Percentiles rank a stretch among this genome's conserved stretches.
phyloP scores from a whole-genome alignment of 1,140 invertebrate species.

The Phocides pigmalion region DNA sequence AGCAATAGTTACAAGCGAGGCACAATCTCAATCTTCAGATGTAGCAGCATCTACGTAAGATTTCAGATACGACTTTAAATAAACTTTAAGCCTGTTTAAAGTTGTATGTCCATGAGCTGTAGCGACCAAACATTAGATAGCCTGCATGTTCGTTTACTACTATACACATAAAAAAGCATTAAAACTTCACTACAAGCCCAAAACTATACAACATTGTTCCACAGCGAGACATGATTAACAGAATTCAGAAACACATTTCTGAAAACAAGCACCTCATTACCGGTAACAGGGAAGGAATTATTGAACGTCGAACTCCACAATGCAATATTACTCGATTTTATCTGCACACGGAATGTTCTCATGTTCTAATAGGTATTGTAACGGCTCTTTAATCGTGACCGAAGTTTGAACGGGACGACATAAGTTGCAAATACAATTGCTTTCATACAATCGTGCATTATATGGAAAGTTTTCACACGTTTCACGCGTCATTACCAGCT shows the following conservation, averaged over 20 bases:
- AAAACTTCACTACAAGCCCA: too few relatives aligned
- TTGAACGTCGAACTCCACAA: constrained; percentile 25
- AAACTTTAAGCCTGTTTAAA: too few relatives aligned
- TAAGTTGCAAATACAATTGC: constrained; percentile 9
- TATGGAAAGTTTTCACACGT: neutral
- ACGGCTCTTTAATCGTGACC: constrained; percentile 31
- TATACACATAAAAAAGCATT: neutral
- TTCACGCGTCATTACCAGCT: too few relatives aligned
- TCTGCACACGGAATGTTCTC: constrained; percentile 34
- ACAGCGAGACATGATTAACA: neutral
- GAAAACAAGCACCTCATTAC: constrained; percentile 25
- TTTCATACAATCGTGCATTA: constrained; percentile 1
- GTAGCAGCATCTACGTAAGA: too few relatives aligned
- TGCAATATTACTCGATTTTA: constrained; percentile 34
- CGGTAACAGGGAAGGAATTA: constrained; percentile 25
- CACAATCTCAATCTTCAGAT: too few relatives aligned
- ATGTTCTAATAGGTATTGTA: constrained; percentile 35
- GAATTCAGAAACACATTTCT: neutral
- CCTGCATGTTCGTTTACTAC: too few relatives aligned
- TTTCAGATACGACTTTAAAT: too few relatives aligned
- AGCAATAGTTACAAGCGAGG: too few relatives aligned
- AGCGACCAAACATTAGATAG: too few relatives aligned
- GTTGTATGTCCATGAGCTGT: too few relatives aligned
- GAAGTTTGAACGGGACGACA: constrained; percentile 21
- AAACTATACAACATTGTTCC: neutral